phyloP scores from a whole-genome alignment of 2,797 vertebrate species.

The Petrocephalus sullivani region DNA sequence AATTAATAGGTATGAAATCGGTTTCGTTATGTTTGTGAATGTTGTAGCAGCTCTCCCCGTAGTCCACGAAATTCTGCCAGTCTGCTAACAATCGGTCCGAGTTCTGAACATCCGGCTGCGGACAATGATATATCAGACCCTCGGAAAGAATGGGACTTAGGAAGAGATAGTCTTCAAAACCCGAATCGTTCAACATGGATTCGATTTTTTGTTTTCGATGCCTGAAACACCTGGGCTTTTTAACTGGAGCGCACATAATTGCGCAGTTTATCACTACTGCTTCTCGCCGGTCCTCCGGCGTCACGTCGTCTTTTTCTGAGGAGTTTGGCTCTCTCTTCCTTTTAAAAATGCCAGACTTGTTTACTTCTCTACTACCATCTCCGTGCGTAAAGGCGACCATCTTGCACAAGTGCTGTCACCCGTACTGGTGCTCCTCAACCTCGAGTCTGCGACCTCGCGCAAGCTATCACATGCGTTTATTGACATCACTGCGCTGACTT shows the following conservation, averaged over 20 bases:
- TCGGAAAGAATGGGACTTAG: conserved; percentile 29
- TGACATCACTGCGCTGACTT: conserved; percentile 20
- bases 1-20: conserved; percentile 66
- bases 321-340: conserved; percentile 31
- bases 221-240: conserved; percentile 45
- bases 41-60: conserved; percentile 74
- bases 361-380: background rate
- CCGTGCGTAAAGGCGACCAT: conserved; percentile 39
- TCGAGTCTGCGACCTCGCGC: background rate
- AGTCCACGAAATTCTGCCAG: conserved; percentile 67
- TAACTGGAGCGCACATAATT: conserved; percentile 46
- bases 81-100: conserved; percentile 41
- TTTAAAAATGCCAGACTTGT: conserved; percentile 17
- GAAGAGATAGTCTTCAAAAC: conserved; percentile 61
- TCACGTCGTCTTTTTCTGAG: conserved; percentile 30
- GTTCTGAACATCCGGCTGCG: conserved; percentile 25
- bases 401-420: conserved; percentile 23
- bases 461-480: conserved; percentile 10
- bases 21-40: conserved; percentile 70
- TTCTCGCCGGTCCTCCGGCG: conserved; percentile 30
- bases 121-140: conserved; percentile 11
- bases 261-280: conserved; percentile 16
- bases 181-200: conserved; percentile 58
- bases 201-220: conserved; percentile 59
- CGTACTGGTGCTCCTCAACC: background rate